Conservation (phyloP, 2,113 vertebrate species). For the Pyrgilauda ruficollis region DNA sequence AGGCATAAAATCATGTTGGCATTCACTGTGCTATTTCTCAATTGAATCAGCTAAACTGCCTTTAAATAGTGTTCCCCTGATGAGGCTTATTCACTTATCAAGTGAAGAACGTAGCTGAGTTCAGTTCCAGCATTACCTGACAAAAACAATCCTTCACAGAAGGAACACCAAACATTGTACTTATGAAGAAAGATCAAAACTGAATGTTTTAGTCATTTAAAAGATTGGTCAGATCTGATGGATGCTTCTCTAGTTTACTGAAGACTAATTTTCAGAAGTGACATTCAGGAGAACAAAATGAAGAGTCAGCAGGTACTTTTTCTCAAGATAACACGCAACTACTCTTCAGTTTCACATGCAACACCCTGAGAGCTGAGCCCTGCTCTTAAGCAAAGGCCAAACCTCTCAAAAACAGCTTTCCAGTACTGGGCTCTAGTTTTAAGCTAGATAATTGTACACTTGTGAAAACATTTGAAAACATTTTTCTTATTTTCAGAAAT, state of each 20-base stretch:
- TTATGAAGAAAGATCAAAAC: background rate
- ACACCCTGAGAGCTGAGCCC: background rate
- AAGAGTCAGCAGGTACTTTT: background rate
- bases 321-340: background rate
- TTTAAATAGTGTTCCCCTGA: background rate
- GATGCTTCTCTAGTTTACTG: background rate
- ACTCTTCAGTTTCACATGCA: background rate
- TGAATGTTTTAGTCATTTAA: background rate
- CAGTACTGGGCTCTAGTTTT: background rate
- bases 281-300: background rate
- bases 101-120: background rate
- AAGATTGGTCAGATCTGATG: background rate
- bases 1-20: background rate
- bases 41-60: background rate
- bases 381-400: background rate
- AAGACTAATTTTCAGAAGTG: background rate
- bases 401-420: background rate
- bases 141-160: background rate
- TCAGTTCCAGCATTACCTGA: background rate
- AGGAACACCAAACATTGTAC: background rate
- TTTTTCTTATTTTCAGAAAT: background rate
- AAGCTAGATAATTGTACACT: background rate
- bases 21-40: background rate
- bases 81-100: background rate
- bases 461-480: background rate